Base-by-base conservation (phyloP, 2,888 invertebrate genomes). In the Drosophila multiciliata region DNA sequence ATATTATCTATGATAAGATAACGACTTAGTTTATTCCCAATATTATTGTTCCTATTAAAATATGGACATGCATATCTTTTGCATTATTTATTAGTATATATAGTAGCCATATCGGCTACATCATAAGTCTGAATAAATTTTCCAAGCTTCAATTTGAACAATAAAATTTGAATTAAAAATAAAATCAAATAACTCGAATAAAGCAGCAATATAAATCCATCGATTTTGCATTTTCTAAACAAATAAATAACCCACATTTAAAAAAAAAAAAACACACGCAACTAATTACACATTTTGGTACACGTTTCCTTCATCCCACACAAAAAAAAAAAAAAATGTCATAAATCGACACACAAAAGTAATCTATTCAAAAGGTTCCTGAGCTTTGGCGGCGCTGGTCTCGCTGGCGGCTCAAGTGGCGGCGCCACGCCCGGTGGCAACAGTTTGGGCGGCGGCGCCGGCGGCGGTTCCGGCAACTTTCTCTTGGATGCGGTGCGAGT, bases 401-500 rank as follows among this genome's bases (percentile, higher is more conserved):
- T 89, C 50, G 87, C 91, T 57, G 90, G 91, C 32, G 89, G 91
- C 36, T 78, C 91, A 12, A 89, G 89, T 72, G 76, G 87, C 53
- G 82, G 94, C 58, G 91, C 89, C 57, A 83, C 85, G 38, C 94
- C 93, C 63, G 93, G 93, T 7, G 94, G 93, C 26, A 95, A 94
- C 73, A 92, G 91, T 52, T 94, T 94, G 55, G 92, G 92, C 66
- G 92, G 92, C n/a, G 96, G 96, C 78, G 97, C 97, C 17, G 96
- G 96, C n/a, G 96, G 96, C 78, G 97, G 97, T 64, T 97, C 97
- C 59, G 97, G 97, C 75, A 97, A 97, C 94, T 97, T 97, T 95
- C 94, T 97, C 83, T 97, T 97, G 93, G 97, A 97, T 93, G 96
- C 97, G 92, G 96, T 97, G 93, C 95, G 97, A 95, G 97, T 97